Evolutionary conservation across 1,140 invertebrate genomes (phyloP), one percentile per base, ranked within the genome.

Genomic region (Pogonus chalceus): DNA sequence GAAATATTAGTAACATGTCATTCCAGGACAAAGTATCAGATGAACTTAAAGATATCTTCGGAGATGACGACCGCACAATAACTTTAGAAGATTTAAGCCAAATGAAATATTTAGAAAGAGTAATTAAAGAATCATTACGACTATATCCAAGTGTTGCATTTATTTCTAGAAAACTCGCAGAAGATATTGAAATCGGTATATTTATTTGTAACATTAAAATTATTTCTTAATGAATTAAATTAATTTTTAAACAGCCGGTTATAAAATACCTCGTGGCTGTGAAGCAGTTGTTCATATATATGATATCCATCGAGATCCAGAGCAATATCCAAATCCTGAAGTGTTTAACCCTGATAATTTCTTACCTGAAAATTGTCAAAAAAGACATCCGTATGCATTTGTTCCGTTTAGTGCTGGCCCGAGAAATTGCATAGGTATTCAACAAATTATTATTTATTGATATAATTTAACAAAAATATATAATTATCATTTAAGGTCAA

Each of bases 271-370:
- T 0, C 66, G 69, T 23, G 83, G 81, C 16, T 76, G 76, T 1
- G 69, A 71, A 2, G 71, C 75, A 2, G 66, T 76, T 20, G 69
- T 85, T 2, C 60, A 72, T n/a, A 69, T 77, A 12, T 76, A 75
- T 49, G 72, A 77, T 48, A 63, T 91, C 22, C 89, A 92, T 66
- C 75, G 82, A 47, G 77, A 86, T 62, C 70, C 76, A 1, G 69
- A 79, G 20, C 64, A 79, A 21, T 92, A 80, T 65, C 76, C 79
- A 21, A 76, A 90, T 51, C 87, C 89, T 1, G 76, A 84, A 24
- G 69, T 72, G 43, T 92, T 88, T 65, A 78, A 89, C 67, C 88
- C 89, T 0, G 85, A 90, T 51, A 74, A 87, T 60, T 92, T 91
- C 68, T 65, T 83, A 20, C 76, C 80, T 2, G 77, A 81, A 58